Percentiles rank a stretch among this genome's conserved stretches.
phyloP scores from a whole-genome alignment of 1,140 invertebrate genomes.

The Aphelinus certus region DNA sequence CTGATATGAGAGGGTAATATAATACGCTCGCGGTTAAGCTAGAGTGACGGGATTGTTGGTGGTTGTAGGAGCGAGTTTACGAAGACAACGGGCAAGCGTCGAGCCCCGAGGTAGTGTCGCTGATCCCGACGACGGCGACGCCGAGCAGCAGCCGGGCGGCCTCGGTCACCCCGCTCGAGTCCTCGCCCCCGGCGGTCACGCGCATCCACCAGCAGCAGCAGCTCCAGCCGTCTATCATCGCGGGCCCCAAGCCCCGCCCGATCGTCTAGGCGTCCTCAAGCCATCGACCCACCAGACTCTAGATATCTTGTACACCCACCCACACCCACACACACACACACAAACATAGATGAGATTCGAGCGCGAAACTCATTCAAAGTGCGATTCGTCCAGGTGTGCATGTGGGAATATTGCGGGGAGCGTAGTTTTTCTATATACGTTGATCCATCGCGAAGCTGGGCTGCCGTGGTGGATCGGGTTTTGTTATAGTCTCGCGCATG shows the following conservation, averaged over 20 bases:
- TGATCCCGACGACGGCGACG: constrained; percentile 59
- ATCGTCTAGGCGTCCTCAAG: constrained; percentile 15
- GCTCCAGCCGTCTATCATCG: constrained; percentile 42
- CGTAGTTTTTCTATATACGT: no score
- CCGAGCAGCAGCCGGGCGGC: constrained; percentile 57
- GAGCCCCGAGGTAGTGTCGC: constrained; percentile 60
- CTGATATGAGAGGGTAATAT: no score
- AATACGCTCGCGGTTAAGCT: no score
- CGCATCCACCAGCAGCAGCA: constrained; percentile 40
- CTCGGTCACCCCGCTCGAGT: constrained; percentile 54
- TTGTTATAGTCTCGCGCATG: no score
- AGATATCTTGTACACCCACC: not conserved
- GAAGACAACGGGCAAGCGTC: constrained; percentile 60
- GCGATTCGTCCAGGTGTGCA: no score
- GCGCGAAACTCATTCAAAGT: no score
- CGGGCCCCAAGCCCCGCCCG: constrained; percentile 36
- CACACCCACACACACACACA: no score
- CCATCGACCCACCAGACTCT: not conserved
- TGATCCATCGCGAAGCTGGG: no score
- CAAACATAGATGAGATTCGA: no score
- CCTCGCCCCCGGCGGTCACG: constrained; percentile 52
- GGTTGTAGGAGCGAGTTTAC: constrained; percentile 63
- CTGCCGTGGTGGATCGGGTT: no score
- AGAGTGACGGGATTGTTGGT: not conserved
- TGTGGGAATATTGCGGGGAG: no score